These are phyloP conservation scores for Carassius auratus DNA, from an alignment of 2,113 vertebrate species.

Conservation along the genomic window DNA sequence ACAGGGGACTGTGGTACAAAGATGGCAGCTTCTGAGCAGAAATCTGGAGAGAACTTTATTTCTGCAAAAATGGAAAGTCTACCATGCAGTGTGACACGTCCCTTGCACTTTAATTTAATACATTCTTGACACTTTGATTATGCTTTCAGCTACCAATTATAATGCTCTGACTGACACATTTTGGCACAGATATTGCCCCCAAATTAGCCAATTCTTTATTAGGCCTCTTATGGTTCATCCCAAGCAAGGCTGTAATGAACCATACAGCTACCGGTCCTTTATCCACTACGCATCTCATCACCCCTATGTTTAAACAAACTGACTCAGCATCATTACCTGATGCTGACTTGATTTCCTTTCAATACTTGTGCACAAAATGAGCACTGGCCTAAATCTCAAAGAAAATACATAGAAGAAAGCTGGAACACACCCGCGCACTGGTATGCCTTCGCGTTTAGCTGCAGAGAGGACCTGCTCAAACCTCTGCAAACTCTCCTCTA, in stretches of 20 bases:
- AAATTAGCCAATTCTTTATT: neutral
- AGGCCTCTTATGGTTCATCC: neutral
- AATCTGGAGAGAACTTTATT: neutral
- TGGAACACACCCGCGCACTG: constrained; percentile 86
- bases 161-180: neutral
- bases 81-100: neutral
- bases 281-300: neutral
- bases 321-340: neutral
- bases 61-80: neutral
- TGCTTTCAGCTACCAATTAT: neutral
- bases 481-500: constrained; percentile 90
- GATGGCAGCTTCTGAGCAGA: neutral
- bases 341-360: neutral
- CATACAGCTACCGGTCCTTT: neutral
- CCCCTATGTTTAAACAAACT: neutral
- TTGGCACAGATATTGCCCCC: neutral
- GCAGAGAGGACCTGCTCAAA: constrained; percentile 85
- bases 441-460: constrained; percentile 83
- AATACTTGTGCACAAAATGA: neutral
- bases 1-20: neutral
- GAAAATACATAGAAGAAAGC: neutral
- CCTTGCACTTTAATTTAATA: neutral
- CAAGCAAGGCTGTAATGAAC: neutral
- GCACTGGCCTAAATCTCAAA: neutral
- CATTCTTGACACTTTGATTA: neutral